Conservation (phyloP, 2,797 vertebrate species). For the Sebastes vulpes region DNA sequence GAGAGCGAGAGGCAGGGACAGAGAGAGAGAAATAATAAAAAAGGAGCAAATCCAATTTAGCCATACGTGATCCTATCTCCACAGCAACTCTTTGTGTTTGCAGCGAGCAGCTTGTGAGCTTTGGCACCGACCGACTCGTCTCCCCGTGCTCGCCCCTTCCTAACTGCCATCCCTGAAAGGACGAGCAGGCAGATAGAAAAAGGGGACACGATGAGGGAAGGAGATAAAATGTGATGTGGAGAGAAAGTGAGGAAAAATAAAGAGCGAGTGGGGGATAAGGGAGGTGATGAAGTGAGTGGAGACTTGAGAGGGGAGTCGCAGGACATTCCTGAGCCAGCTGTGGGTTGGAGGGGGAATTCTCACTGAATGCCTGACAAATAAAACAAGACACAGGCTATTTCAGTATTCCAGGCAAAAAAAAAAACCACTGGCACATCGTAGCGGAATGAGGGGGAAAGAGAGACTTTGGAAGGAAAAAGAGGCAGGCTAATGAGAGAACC, state of each 20-base stretch:
- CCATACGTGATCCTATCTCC: slow-evolving; percentile 81
- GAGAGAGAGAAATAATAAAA: slow-evolving; percentile 57
- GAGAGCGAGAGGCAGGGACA: slow-evolving; percentile 22
- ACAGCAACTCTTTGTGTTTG: slow-evolving; percentile 82
- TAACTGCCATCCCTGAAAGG: slow-evolving; percentile 64
- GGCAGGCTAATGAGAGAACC: slow-evolving; percentile 75
- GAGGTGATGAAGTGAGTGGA: slow-evolving; percentile 77
- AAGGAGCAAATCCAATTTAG: slow-evolving; percentile 71
- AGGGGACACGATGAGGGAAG: slow-evolving; percentile 20
- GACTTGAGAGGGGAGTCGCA: slow-evolving; percentile 71
- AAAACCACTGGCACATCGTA: slow-evolving; percentile 63
- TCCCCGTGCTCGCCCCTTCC: slow-evolving; percentile 55
- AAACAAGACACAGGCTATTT: slow-evolving; percentile 83
- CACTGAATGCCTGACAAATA: slow-evolving; percentile 82
- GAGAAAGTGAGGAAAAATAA: slow-evolving; percentile 33
- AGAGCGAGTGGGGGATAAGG: slow-evolving; percentile 48
- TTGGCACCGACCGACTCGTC: slow-evolving; percentile 71
- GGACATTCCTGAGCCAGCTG: slow-evolving; percentile 87
- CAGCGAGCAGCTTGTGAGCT: slow-evolving; percentile 80
- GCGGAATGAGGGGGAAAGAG: slow-evolving; percentile 58
- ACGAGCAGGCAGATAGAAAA: slow-evolving; percentile 34
- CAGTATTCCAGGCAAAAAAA: slow-evolving; percentile 74
- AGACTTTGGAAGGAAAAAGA: slow-evolving; percentile 66
- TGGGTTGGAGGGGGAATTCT: slow-evolving; percentile 87
- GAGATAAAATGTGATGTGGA: slow-evolving; percentile 45